Base-by-base conservation (phyloP, 2,888 invertebrate species). In the Limnephilus rhombicus region DNA sequence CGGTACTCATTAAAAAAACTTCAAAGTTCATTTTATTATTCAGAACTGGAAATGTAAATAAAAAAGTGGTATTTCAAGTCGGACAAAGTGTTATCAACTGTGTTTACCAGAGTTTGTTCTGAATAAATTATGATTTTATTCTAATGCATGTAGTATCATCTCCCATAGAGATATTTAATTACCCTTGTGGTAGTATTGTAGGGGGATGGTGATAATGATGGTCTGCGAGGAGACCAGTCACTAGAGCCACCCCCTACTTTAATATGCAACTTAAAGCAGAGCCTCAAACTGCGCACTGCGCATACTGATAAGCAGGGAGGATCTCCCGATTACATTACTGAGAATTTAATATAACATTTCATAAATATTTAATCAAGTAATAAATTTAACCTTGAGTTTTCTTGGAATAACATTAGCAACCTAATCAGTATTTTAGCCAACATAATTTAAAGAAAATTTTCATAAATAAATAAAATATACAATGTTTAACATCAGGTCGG, bases 291-390 rank as follows among this genome's bases (percentile, higher is more conserved):
- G 89, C 80, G 89, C 89, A 89, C 80, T 89, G 80, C 81, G 89
- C 89, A 89, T 89, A 89, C 89, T 89, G 80, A 89, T 89, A 87
- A 87, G 87, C 15, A 37, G 37, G 37, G 83, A 83, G 24, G 68
- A 68, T 68, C 68, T 68, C 37, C 83, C 24, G 83, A 83, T 37
- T 34, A 83, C 9, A 83, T 83, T 24, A 68, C 24, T 24, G 24
- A 68, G 68, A 68, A 68, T 68, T 68, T 68, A 68, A 68, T 68
- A 68, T 68, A 24, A 68, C 68, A 68, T 68, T 68, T 68, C 68
- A 68, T 68, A 68, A 68, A 68, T 68, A 68, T 68, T 24, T 68
- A 68, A 68, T 24, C 24, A 68, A 68, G 68, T 68, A 9, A 68
- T 68, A 68, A 68, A 68, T 24, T 68, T 68, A 68, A n/a, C 68